Evolutionary conservation across 2,113 vertebrate genomes (phyloP).

Genomic region (Maccullochella peelii): DNA sequence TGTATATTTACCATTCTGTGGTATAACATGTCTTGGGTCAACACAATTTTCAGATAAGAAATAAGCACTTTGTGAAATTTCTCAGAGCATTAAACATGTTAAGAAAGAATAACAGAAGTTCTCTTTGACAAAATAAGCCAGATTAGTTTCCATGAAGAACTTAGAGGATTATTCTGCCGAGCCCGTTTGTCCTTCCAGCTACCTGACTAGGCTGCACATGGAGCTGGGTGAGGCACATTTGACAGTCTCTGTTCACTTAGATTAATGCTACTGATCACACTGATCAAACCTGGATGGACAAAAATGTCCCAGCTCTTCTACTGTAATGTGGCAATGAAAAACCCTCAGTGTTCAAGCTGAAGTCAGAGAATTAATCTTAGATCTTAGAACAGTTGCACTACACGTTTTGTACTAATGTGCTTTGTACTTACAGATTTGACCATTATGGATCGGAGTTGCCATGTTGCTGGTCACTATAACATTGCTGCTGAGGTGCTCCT

Average conservation of each 20-base stretch:
- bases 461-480: constrained; percentile 94
- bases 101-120: constrained; percentile 81
- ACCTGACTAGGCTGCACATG: constrained; percentile 61
- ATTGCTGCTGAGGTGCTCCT: constrained; percentile 96
- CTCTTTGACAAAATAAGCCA: constrained; percentile 83
- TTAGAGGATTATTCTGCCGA: constrained; percentile 79
- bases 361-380: background rate
- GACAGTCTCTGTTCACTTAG: background rate
- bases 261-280: background rate
- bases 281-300: background rate
- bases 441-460: constrained; percentile 93
- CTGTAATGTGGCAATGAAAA: background rate
- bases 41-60: constrained; percentile 63
- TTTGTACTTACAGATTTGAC: constrained; percentile 96
- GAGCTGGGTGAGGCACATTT: constrained; percentile 19
- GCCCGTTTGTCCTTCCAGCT: constrained; percentile 70
- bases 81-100: constrained; percentile 78
- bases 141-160: constrained; percentile 78
- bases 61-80: constrained; percentile 80
- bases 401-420: background rate
- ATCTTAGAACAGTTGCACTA: background rate
- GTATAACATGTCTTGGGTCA: constrained; percentile 33
- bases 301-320: background rate
- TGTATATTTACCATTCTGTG: constrained; percentile 40
- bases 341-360: background rate